A percentile compares a stretch with the other conserved stretches of the same genome.
Conservation (phyloP, 2,113 vertebrate species). For the Calonectris borealis region DNA sequence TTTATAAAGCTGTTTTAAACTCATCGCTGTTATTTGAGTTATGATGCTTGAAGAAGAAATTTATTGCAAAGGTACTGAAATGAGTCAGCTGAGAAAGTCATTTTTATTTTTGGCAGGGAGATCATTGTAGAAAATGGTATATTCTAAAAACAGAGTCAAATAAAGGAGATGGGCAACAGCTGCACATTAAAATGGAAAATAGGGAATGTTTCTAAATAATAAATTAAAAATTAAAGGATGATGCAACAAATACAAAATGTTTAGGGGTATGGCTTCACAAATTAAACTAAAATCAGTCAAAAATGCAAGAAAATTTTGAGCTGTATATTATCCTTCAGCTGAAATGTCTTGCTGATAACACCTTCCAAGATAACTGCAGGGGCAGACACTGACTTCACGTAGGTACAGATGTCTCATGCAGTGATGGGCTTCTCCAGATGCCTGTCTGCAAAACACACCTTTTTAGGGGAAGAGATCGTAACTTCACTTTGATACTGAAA, state of each 20-base stretch:
- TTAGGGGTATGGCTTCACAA: background rate
- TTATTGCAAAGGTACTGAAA: background rate
- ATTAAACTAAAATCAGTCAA: background rate
- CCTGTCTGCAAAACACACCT: background rate
- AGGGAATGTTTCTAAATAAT: background rate
- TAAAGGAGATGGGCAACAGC: background rate
- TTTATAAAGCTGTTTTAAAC: slow-evolving; percentile 7
- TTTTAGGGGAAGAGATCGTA: background rate
- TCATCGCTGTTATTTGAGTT: background rate
- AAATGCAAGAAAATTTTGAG: background rate
- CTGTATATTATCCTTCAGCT: background rate
- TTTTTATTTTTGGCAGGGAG: background rate
- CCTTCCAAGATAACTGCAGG: background rate
- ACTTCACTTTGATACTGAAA: background rate
- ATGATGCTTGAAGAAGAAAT: background rate
- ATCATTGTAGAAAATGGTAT: background rate
- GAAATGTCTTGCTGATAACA: background rate
- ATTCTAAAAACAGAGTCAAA: background rate
- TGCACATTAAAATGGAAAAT: background rate
- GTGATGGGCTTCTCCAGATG: background rate
- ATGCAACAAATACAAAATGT: background rate
- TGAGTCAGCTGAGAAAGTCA: background rate
- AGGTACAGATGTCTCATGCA: background rate
- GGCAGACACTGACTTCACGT: background rate
- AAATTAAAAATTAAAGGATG: background rate